Evolutionary conservation across 2,113 vertebrate genomes (phyloP).

Genomic region (Motacilla tschutschensis): DNA sequence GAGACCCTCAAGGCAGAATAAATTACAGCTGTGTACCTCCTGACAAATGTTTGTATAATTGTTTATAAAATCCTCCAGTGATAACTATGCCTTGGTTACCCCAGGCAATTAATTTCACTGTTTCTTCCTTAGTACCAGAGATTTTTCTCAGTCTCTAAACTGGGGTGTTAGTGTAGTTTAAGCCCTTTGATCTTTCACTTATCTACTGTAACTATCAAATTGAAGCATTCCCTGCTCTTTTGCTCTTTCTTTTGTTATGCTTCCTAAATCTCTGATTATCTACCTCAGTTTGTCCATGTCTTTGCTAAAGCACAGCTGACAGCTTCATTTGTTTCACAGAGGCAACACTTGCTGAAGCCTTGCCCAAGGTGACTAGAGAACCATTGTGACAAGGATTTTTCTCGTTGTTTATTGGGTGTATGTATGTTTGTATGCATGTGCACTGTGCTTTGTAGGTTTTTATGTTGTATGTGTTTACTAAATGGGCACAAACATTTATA

Average conservation of each 20-base stretch:
- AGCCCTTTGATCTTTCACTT: not conserved
- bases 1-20: not conserved
- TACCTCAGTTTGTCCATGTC: not conserved
- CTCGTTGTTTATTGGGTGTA: not conserved
- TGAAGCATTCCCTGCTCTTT: not conserved
- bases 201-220: not conserved
- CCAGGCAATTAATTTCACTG: not conserved
- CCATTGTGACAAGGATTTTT: not conserved
- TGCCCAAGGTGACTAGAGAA: not conserved
- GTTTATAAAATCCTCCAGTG: not conserved
- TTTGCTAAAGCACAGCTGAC: not conserved
- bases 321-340: not conserved
- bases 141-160: not conserved
- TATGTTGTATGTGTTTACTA: not conserved
- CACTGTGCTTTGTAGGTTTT: not conserved
- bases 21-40: not conserved
- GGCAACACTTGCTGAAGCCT: not conserved
- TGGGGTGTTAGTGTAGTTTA: not conserved
- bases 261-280: not conserved
- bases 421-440: not conserved
- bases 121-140: not conserved
- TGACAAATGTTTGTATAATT: not conserved
- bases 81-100: not conserved
- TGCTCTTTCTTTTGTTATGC: not conserved
- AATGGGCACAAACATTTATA: not conserved